phyloP scores from a whole-genome alignment of 1,140 invertebrate species.

The Ptiloglossa arizonensis region DNA sequence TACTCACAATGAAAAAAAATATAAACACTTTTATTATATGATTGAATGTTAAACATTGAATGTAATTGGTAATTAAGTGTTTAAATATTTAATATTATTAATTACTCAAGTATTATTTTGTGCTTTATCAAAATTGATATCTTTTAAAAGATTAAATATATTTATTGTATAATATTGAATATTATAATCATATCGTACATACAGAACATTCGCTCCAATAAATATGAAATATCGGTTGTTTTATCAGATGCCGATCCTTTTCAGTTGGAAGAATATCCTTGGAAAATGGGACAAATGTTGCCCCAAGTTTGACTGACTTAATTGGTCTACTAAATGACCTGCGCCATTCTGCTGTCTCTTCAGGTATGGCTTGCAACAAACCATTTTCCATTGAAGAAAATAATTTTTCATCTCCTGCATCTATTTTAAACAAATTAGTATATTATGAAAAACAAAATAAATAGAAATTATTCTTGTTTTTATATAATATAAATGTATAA shows the following conservation, averaged over 20 bases:
- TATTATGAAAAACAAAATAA: conserved; percentile 45
- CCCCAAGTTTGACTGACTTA: conserved; percentile 92
- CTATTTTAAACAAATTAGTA: conserved; percentile 80
- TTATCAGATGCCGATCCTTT: conserved; percentile 89
- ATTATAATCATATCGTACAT: conserved; percentile 74
- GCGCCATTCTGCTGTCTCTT: conserved; percentile 94
- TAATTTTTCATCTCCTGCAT: conserved; percentile 93
- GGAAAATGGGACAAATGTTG: conserved; percentile 92
- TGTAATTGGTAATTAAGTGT: too few relatives aligned
- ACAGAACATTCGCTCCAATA: conserved; percentile 97
- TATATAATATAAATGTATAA: not conserved
- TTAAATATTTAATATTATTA: not conserved
- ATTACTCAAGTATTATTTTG: conserved; percentile 1
- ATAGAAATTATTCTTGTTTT: conserved; percentile 8
- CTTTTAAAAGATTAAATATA: conserved; percentile 16
- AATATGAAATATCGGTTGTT: conserved; percentile 95
- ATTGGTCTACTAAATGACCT: conserved; percentile 90
- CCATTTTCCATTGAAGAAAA: conserved; percentile 91
- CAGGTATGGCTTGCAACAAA: conserved; percentile 89
- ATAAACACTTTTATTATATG: conserved; percentile 11
- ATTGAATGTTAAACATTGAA: not conserved
- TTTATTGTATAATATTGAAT: conserved; percentile 3
- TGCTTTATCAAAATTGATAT: conserved; percentile 30
- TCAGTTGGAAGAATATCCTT: conserved; percentile 87
- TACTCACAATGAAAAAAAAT: conserved; percentile 48